A percentile compares a stretch with the other conserved stretches of the same genome.
Conservation (phyloP, 2,113 vertebrate genomes). For the Chionis minor region DNA sequence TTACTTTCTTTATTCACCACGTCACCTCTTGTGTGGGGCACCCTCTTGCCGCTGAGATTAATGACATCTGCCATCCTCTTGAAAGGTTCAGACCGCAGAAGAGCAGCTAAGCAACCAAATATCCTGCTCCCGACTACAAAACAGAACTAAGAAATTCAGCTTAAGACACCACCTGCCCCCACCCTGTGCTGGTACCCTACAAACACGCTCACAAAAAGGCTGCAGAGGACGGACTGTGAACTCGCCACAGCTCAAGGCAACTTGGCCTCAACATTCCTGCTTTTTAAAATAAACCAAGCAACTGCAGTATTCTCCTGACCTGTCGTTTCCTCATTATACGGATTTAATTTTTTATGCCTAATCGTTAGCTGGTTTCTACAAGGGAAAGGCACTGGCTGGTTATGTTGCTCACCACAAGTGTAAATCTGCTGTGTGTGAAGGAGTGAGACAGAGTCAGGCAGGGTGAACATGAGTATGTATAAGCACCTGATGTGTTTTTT, state of each 20-base stretch:
- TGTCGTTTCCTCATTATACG: not conserved
- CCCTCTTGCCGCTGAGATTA: not conserved
- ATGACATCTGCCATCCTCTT: not conserved
- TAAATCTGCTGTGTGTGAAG: not conserved
- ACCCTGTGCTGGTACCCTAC: not conserved
- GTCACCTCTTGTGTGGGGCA: not conserved
- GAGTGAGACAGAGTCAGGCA: not conserved
- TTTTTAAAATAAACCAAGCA: not conserved
- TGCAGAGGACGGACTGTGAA: not conserved
- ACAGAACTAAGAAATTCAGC: not conserved
- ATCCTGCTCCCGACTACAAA: not conserved
- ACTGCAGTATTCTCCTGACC: not conserved
- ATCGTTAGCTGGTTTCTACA: not conserved
- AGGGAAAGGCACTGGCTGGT: not conserved
- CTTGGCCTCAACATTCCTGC: not conserved
- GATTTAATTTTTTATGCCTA: constrained; percentile 10
- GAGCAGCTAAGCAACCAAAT: not conserved
- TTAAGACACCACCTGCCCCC: not conserved
- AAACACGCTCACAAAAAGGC: not conserved
- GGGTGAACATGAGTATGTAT: not conserved
- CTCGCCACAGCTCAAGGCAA: not conserved
- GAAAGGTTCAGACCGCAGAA: not conserved
- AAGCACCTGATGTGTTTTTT: not conserved
- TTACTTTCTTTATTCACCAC: not conserved
- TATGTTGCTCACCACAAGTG: not conserved